Evolutionary conservation across 2,113 vertebrate species (phyloP).

Genomic region (Oncorhynchus kisutch): DNA sequence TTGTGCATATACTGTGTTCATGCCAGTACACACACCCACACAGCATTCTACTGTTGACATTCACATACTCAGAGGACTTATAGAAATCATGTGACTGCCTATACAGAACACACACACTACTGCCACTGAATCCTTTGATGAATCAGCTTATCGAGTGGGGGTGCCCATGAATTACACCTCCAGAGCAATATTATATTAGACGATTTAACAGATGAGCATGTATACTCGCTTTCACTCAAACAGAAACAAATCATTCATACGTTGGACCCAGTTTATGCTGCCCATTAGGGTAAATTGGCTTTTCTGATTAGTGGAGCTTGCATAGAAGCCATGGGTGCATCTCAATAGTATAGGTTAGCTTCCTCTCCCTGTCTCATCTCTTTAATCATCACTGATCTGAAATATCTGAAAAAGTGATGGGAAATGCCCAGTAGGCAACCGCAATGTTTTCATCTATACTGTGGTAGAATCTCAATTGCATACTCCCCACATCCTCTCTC

Average conservation of each 20-base stretch:
- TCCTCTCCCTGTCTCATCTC: too few species aligned
- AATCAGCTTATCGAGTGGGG: constrained; percentile 1
- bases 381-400: background rate
- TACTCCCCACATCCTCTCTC: too few species aligned
- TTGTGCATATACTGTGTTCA: too few species aligned
- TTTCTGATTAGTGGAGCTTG: background rate
- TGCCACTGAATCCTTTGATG: background rate
- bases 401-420: too few species aligned
- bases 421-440: too few species aligned
- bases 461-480: too few species aligned
- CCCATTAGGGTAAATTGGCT: background rate
- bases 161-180: background rate
- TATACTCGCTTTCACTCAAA: background rate
- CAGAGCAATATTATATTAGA: background rate
- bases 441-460: too few species aligned
- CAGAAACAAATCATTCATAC: background rate
- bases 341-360: too few species aligned
- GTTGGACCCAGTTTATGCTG: background rate
- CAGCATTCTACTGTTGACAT: too few species aligned
- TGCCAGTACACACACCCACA: too few species aligned
- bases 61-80: too few species aligned
- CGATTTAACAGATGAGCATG: constrained; percentile 26
- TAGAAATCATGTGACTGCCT: too few species aligned
- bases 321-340: background rate
- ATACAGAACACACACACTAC: background rate